A percentile compares a stretch with the other conserved stretches of the same genome.
Conservation (phyloP, 2,797 vertebrate genomes). For the Balearica regulorum region DNA sequence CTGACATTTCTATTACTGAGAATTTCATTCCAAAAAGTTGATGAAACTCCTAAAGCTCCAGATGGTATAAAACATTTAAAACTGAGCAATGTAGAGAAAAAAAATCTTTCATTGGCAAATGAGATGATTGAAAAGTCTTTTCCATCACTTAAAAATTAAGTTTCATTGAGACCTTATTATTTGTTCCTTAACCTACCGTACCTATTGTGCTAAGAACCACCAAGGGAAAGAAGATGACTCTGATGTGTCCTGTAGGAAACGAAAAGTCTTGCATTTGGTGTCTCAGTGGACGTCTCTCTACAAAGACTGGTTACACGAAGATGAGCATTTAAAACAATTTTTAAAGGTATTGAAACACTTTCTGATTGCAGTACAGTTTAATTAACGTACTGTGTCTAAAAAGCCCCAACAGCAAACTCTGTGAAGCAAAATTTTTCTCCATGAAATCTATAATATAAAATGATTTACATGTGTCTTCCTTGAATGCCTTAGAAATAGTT, state of each 20-base stretch:
- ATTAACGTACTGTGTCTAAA: not conserved
- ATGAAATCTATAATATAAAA: not conserved
- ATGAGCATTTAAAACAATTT: slow-evolving; percentile 91
- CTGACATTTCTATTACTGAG: not conserved
- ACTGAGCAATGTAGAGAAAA: not conserved
- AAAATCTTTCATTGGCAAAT: not conserved
- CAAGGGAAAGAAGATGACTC: slow-evolving; percentile 85
- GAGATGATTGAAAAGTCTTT: not conserved
- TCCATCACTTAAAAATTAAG: not conserved
- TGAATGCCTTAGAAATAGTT: not conserved
- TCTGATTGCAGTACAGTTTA: not conserved
- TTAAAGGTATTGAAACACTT: slow-evolving; percentile 83
- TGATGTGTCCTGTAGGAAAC: slow-evolving; percentile 87
- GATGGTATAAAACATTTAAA: not conserved
- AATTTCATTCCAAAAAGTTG: not conserved
- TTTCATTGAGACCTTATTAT: not conserved
- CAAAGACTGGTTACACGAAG: slow-evolving; percentile 88
- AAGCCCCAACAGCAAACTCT: not conserved
- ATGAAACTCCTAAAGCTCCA: not conserved
- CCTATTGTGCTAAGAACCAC: slow-evolving; percentile 90
- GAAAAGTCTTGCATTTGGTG: slow-evolving; percentile 91
- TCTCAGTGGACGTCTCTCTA: slow-evolving; percentile 91
- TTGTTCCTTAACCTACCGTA: slow-evolving; percentile 76
- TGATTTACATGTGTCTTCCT: not conserved
- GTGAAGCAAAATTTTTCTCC: not conserved